phyloP scores from a whole-genome alignment of 1,140 invertebrate genomes.

The Euura saliciscinereae region DNA sequence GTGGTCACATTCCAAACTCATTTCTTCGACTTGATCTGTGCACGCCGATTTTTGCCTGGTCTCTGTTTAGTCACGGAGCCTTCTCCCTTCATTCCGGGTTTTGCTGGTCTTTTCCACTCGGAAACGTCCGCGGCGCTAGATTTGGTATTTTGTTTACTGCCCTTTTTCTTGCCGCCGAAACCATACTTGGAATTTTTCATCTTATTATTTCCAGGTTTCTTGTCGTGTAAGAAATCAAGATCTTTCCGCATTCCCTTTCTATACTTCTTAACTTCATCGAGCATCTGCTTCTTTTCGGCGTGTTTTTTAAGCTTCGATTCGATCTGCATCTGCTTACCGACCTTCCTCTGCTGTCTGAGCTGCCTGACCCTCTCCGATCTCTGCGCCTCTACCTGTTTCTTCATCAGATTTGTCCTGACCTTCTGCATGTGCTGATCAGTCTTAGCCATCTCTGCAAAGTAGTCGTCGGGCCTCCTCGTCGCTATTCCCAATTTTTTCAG shows the following conservation, averaged over 20 bases:
- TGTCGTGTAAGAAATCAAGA: slow-evolving; percentile 84
- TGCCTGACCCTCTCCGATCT: slow-evolving; percentile 89
- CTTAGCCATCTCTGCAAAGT: slow-evolving; percentile 99
- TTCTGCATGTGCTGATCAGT: slow-evolving; percentile 98
- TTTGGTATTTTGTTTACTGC: slow-evolving; percentile 86
- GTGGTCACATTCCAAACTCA: slow-evolving; percentile 1
- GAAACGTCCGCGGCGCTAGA: slow-evolving; percentile 75
- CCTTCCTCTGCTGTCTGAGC: slow-evolving; percentile 88
- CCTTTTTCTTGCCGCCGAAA: slow-evolving; percentile 94
- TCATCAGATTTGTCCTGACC: slow-evolving; percentile 82
- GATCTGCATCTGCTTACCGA: slow-evolving; percentile 88
- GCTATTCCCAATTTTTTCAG: slow-evolving; percentile 77
- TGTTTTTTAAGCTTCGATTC: slow-evolving; percentile 82
- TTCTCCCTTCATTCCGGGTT: slow-evolving; percentile 45
- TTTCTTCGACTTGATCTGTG: slow-evolving; percentile 62
- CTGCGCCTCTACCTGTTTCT: slow-evolving; percentile 83
- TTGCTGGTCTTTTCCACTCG: slow-evolving; percentile 62
- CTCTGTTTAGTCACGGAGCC: slow-evolving; percentile 49
- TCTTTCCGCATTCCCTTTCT: slow-evolving; percentile 81
- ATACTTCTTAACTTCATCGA: slow-evolving; percentile 86
- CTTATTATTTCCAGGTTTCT: slow-evolving; percentile 49
- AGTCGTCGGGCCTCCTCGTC: slow-evolving; percentile 91
- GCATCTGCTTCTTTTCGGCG: slow-evolving; percentile 77
- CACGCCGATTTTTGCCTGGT: slow-evolving; percentile 67
- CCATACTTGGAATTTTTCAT: slow-evolving; percentile 90